Percentiles rank a stretch among this genome's conserved stretches.
These are phyloP conservation scores for Epinephelus lanceolatus DNA, from an alignment of 2,113 vertebrate species.

Conservation along the genomic window DNA sequence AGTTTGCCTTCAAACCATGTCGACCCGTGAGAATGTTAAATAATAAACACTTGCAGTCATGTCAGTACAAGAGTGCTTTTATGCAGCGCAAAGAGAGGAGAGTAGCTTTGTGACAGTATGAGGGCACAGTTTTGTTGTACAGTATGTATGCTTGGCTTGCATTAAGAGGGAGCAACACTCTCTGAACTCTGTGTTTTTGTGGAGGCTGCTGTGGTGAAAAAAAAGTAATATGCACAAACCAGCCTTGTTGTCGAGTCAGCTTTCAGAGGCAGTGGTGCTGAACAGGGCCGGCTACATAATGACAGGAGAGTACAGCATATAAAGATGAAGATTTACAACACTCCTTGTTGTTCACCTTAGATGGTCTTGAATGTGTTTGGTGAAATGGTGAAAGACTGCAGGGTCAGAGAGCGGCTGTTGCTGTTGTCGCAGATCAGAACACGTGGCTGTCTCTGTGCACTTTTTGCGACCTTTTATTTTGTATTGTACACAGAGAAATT, in stretches of 20 bases:
- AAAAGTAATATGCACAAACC: slow-evolving; percentile 31
- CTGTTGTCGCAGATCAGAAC: slow-evolving; percentile 6
- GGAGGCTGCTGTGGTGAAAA: slow-evolving; percentile 35
- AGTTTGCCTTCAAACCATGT: slow-evolving; percentile 26
- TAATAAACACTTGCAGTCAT: slow-evolving; percentile 44
- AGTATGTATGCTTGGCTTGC: slow-evolving; percentile 48
- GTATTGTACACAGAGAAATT: slow-evolving; percentile 55
- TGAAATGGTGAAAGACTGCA: neutral
- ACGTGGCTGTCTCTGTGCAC: neutral
- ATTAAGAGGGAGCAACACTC: slow-evolving; percentile 37
- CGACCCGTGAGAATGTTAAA: slow-evolving; percentile 43
- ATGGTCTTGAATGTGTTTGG: neutral
- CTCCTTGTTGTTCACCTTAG: slow-evolving; percentile 7
- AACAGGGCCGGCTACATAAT: slow-evolving; percentile 38
- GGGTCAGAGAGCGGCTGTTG: neutral
- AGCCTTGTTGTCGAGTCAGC: slow-evolving; percentile 63
- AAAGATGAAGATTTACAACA: slow-evolving; percentile 27
- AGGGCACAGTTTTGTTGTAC: slow-evolving; percentile 51
- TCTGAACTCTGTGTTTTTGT: slow-evolving; percentile 40
- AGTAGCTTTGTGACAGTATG: slow-evolving; percentile 60
- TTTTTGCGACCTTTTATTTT: slow-evolving; percentile 44
- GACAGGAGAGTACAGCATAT: neutral
- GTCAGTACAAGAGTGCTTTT: slow-evolving; percentile 34
- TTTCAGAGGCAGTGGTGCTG: slow-evolving; percentile 39
- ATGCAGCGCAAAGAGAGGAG: slow-evolving; percentile 21